Evolutionary conservation across 2,888 invertebrate genomes (phyloP), one percentile per base, ranked within the genome.

Genomic region (Glyphotaelius pellucidus): DNA sequence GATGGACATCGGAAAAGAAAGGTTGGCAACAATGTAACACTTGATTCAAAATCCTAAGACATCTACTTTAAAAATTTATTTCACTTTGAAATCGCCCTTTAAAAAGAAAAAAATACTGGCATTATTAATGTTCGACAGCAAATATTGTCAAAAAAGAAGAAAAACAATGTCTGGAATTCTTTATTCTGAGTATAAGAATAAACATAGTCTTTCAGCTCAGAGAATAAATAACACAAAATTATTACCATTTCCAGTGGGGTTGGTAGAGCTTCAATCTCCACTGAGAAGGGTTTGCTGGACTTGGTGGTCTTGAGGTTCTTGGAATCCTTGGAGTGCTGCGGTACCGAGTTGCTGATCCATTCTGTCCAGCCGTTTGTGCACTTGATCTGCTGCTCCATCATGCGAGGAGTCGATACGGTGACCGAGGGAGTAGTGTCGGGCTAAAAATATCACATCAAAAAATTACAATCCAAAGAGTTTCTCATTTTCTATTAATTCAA

Each of bases 301-400:
- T 94, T 94, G 15, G 93, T 95, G 95, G 93, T 93, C 80, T 94
- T 94, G 90, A 94, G 94, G 35, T 89, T 79, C 30, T 93, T 93
- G 0, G 92, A 80, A 91, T 94, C 94, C 81, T 94, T 94, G 90
- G 95, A 95, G 84, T 95, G 95, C 4, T 94, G 93, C 7, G 96
- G 96, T 2, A 95, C 94, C 92, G 97, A 96, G 88, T 96, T 96
- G 95, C 97, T 98, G 93, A 98, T 95, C 98, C 98, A 99, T 25
- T 96, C 95, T 0, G 98, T 97, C 98, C 98, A 98, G 0, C 98
- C 98, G 3, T 96, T 95, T 85, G 96, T 95, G 94, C 98, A 98
- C 79, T 95, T 94, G 0, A 95, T 94, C 95, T 95, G 94, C 94
- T 95, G 81, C 94, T 96, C 92, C 90, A 92, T 93, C 84, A 92